Evolutionary conservation across 2,888 invertebrate genomes (phyloP), one percentile per base, ranked within the genome.

Genomic region (Halictus ligatus): DNA sequence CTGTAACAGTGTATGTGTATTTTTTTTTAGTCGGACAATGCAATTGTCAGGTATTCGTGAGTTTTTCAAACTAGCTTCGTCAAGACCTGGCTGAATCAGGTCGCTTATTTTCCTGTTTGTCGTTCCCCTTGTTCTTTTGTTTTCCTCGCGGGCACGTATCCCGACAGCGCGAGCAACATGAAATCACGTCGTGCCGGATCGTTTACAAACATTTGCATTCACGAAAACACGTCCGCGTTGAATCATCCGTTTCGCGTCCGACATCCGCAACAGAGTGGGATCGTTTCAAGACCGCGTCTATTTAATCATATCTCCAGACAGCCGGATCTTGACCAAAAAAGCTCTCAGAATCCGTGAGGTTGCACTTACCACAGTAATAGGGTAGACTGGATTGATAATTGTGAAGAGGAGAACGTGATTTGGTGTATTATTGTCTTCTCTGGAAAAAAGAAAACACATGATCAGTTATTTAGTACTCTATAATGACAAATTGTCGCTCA

Each of bases 381-480:
- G 99, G 96, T 99, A 99, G 95, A 99, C 98, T 88, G 99, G 99
- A 96, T 99, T 99, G 95, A 99, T 97, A 95, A 99, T 98, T 94
- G 99, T 99, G 96, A 99, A 98, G 92, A 99, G 97, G 93, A 99
- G 96, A 93, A 99, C 98, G 96, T 99, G 98, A 96, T 99, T 99
- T 93, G 98, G 98, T 94, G 98, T 97, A 90, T 98, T 97, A 94
- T 97, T 98, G 95, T 98, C 98, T 94, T 97, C 97, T 95, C 98
- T 96, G 95, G 75, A 95, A 94, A 87, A 84, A 89, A 72, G 73
- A 82, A 82, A 80, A 64, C n/a, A 71, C 48, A 58, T 25, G 13
- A 43, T 71, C 21, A 71, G 40, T n/a, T 43, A 21, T 71, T 21
- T 43, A 6, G n/a, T n/a, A 64, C 0, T 8, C 10, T 71, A n/a